Conservation (phyloP, 2,797 vertebrate genomes). For the Sebastiscus tertius region DNA sequence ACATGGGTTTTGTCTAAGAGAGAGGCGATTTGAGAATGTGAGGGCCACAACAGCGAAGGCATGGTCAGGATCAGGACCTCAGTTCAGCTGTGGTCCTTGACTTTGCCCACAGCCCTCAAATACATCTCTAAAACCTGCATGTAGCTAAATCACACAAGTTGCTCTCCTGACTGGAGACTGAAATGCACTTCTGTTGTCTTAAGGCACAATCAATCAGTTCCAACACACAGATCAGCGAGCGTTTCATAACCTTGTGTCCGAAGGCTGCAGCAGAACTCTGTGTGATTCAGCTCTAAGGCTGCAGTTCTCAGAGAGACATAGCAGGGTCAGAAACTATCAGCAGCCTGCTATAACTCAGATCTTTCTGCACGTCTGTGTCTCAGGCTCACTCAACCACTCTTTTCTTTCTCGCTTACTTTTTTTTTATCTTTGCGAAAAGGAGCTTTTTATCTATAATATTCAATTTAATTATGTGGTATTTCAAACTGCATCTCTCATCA, state of each 20-base stretch:
- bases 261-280: conserved; percentile 32
- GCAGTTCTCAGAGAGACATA: conserved; percentile 33
- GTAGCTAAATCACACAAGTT: conserved; percentile 8
- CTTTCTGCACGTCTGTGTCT: conserved; percentile 25
- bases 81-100: background rate
- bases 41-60: background rate
- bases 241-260: conserved; percentile 42
- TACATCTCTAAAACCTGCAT: background rate
- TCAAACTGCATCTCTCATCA: conserved; percentile 8
- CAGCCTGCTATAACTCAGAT: conserved; percentile 33
- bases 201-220: conserved; percentile 24
- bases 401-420: conserved; percentile 2
- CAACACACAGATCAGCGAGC: conserved; percentile 2
- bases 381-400: conserved; percentile 14
- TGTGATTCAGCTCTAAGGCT: conserved; percentile 45
- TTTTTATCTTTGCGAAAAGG: conserved; percentile 5
- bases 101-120: background rate
- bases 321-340: conserved; percentile 32
- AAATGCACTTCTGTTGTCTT: conserved; percentile 1
- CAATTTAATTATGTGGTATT: background rate
- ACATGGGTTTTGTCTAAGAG: background rate
- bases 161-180: background rate
- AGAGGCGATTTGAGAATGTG: background rate
- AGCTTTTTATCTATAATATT: background rate
- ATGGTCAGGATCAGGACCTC: background rate